phyloP scores from a whole-genome alignment of 2,888 invertebrate species.

The Mimachlamys varia region DNA sequence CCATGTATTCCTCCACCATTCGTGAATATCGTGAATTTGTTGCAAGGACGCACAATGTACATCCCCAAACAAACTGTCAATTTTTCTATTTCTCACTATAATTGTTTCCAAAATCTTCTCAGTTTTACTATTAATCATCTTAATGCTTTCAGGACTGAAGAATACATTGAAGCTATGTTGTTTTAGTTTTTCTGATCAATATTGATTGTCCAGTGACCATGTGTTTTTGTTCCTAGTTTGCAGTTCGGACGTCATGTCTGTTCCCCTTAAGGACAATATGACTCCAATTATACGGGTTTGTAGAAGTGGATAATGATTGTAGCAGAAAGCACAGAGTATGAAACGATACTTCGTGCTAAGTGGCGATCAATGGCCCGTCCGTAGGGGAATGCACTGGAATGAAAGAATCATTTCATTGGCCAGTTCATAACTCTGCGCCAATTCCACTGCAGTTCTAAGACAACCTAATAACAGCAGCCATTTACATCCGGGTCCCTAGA shows the following conservation, averaged over 20 bases:
- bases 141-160: background rate
- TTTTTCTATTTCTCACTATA: background rate
- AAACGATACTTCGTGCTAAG: background rate
- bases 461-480: conserved; percentile 2
- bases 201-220: background rate
- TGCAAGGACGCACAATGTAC: too few relatives aligned
- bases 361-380: background rate
- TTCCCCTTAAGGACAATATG: background rate
- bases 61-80: background rate
- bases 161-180: background rate
- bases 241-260: background rate
- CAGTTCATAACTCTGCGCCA: conserved; percentile 31
- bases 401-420: conserved; percentile 11
- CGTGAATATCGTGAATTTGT: too few relatives aligned
- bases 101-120: background rate
- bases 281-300: background rate
- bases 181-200: background rate
- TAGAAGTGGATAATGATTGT: conserved; percentile 28
- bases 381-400: background rate
- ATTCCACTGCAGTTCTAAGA: conserved; percentile 7
- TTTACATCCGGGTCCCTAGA: background rate
- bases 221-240: background rate
- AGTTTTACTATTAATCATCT: background rate
- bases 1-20: too few relatives aligned
- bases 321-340: background rate